Percentiles rank a stretch among this genome's conserved stretches.
Evolutionary conservation across 2,888 invertebrate genomes (phyloP).

Genomic region (Drosophila bunnanda): DNA sequence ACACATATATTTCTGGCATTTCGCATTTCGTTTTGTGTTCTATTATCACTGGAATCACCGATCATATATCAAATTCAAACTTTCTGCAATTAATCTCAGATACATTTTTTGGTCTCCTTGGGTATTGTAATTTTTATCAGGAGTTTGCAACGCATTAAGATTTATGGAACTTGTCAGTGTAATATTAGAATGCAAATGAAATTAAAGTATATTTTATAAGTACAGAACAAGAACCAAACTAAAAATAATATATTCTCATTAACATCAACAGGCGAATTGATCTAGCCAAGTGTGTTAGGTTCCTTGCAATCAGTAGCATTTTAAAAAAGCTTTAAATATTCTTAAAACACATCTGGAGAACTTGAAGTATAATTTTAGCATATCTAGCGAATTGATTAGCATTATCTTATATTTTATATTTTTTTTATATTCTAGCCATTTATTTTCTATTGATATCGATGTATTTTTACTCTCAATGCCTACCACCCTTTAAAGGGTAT

Average conservation of each 20-base stretch:
- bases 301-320: background rate
- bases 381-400: background rate
- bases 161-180: too few relatives aligned
- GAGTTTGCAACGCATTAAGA: background rate
- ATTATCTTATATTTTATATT: background rate
- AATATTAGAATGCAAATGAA: background rate
- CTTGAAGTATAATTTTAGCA: background rate
- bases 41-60: constrained; percentile 21
- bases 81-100: constrained; percentile 35
- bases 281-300: too few relatives aligned
- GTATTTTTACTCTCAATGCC: background rate
- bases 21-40: constrained; percentile 19
- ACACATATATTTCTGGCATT: background rate
- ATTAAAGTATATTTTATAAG: too few relatives aligned
- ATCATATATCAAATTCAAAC: constrained; percentile 29
- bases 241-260: too few relatives aligned
- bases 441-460: background rate
- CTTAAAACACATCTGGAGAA: background rate
- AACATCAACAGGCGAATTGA: too few relatives aligned
- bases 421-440: background rate
- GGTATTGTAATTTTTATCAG: background rate
- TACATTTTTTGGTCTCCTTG: background rate
- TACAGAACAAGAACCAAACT: background rate
- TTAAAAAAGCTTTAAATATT: background rate
- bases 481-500: background rate